Base-by-base conservation (phyloP, 2,797 vertebrate species). In the Malacoctenus gilli region DNA sequence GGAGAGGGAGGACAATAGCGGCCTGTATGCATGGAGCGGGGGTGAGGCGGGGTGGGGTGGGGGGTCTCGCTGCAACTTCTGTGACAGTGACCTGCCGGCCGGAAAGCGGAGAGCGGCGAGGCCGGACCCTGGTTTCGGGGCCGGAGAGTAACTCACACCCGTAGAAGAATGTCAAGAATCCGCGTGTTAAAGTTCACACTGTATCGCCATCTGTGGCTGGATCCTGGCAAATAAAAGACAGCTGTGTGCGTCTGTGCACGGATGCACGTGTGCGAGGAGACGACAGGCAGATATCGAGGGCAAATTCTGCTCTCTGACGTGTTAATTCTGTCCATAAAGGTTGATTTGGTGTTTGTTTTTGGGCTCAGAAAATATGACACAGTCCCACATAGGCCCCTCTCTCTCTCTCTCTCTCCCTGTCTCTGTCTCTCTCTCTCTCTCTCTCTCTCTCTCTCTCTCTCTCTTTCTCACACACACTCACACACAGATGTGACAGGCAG, bases 101-200 rank as follows among this genome's bases (percentile, higher is more conserved):
- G 37, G 47, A 47, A 68, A 58, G 64, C 8, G 49, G 59, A 72
- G 40, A 11, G 19, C 43, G 36, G 51, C 14, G 9, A 56, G 51
- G 70, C 58, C 50, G 21, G 68, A 53, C 40, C 11, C 43, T 25
- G 30, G 68, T 80, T 65, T 53, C n/a, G n/a, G 68, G 39, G 57
- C 51, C 30, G 63, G 63, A 79, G 60, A 68, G 83, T 76, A 86
- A 89, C 77, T 69, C 82, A 77, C 76, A 85, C 83, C 74, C 61
- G 55, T 67, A 40, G n/a, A 88, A 83, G 85, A 90, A 92, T 90
- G 86, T 78, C 69, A 89, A 80, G 84, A 91, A 91, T 90, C 84
- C 16, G 46, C 48, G 84, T 88, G 86, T 87, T 89, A 83, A 85
- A 86, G 83, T 91, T 89, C 80, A 83, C 83, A 85, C 82, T 82